Evolutionary conservation across 1,140 invertebrate genomes (phyloP).

Genomic region (Drosophila mayri): DNA sequence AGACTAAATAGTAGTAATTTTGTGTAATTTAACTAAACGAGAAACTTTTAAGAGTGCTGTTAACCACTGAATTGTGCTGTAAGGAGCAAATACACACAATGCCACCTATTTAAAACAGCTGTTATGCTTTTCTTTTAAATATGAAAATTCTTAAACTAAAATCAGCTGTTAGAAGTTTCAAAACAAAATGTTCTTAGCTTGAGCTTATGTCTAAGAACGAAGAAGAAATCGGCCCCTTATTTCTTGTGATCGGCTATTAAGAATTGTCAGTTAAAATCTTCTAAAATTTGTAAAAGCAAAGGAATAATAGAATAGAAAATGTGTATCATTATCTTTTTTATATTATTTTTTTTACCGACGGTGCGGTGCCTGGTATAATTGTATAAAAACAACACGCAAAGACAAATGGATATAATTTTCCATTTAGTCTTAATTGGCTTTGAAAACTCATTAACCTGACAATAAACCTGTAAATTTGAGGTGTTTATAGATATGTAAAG

Average conservation of each 20-base stretch:
- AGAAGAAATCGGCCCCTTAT: neutral
- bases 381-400: neutral
- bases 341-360: neutral
- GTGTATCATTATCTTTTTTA: neutral
- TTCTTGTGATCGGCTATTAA: neutral
- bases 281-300: neutral
- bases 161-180: too few species aligned
- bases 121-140: neutral
- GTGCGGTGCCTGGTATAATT: neutral
- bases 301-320: neutral
- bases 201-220: too few species aligned
- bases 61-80: neutral
- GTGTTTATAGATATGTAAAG: neutral
- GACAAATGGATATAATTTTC: neutral
- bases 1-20: neutral
- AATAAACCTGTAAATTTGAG: neutral
- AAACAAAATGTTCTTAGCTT: too few species aligned
- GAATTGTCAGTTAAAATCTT: neutral
- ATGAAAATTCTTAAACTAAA: neutral
- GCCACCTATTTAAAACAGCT: neutral
- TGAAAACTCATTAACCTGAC: constrained; percentile 3
- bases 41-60: neutral
- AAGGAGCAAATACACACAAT: neutral
- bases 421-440: constrained; percentile 1
- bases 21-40: neutral